A percentile compares a stretch with the other conserved stretches of the same genome.
These are phyloP conservation scores for Babyrousa celebensis DNA, from an alignment of 2,797 vertebrate species.

Conservation along the genomic window DNA sequence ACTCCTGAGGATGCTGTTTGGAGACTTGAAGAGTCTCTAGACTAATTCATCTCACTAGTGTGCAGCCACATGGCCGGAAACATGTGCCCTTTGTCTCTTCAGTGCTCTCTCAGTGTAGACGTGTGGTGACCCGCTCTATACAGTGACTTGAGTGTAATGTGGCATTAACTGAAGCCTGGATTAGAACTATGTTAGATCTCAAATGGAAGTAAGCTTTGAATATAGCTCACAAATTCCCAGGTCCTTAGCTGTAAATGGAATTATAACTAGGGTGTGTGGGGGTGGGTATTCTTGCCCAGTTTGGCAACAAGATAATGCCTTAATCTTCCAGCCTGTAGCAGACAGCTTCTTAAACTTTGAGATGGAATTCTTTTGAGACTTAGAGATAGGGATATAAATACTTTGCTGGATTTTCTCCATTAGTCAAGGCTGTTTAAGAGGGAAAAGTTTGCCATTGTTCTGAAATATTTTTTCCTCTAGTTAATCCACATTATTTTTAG, in stretches of 20 bases:
- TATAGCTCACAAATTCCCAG: background rate
- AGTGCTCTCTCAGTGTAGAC: background rate
- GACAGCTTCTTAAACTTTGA: conserved; percentile 41
- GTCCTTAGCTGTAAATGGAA: background rate
- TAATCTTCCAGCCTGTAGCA: background rate
- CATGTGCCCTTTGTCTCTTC: background rate
- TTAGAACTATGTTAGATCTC: background rate
- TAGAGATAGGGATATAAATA: background rate
- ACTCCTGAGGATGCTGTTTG: background rate
- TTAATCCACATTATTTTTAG: background rate
- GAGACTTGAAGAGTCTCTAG: background rate
- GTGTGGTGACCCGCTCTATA: background rate
- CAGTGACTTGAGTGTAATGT: background rate
- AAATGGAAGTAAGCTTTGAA: background rate
- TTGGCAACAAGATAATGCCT: background rate
- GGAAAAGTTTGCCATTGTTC: background rate
- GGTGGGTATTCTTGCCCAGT: background rate
- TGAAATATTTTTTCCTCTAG: background rate
- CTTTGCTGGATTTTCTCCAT: conserved; percentile 18
- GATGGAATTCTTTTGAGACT: conserved; percentile 36
- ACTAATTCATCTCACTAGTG: background rate
- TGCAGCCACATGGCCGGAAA: background rate
- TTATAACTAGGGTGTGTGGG: background rate
- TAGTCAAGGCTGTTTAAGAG: background rate
- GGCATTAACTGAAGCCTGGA: background rate